A percentile compares a stretch with the other conserved stretches of the same genome.
phyloP scores from a whole-genome alignment of 2,888 invertebrate species.

The Unio pictorum region DNA sequence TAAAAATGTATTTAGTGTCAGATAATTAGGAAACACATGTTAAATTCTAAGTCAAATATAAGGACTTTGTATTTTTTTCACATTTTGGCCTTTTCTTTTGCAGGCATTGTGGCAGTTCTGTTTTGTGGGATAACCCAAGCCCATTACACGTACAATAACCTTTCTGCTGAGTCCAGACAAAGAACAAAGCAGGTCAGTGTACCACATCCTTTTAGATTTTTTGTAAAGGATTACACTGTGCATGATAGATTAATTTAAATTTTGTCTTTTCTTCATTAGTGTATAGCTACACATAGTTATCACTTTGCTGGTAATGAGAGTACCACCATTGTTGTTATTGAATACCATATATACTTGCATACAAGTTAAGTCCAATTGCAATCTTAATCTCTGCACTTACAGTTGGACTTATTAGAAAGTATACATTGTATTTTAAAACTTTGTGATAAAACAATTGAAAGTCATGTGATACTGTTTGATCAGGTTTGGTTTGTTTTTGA shows the following conservation, averaged over 20 bases:
- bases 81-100: constrained; percentile 9
- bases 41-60: not conserved
- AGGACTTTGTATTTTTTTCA: not conserved
- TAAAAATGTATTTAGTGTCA: too few species aligned
- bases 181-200: constrained; percentile 84
- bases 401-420: too few species aligned
- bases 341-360: too few species aligned
- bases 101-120: constrained; percentile 91
- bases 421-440: too few species aligned
- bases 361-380: too few species aligned
- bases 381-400: too few species aligned
- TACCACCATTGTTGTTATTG: too few species aligned
- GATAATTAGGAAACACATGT: too few species aligned
- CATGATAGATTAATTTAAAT: constrained; percentile 1
- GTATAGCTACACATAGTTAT: not conserved
- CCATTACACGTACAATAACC: constrained; percentile 98
- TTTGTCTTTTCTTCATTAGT: not conserved
- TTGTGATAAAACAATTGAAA: too few species aligned
- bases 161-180: constrained; percentile 88
- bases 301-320: not conserved
- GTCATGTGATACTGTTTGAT: too few species aligned
- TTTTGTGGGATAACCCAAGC: constrained; percentile 99
- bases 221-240: not conserved
- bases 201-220: not conserved
- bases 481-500: too few species aligned